phyloP scores from a whole-genome alignment of 2,888 invertebrate genomes.

The Heteromyza rotundicornis region DNA sequence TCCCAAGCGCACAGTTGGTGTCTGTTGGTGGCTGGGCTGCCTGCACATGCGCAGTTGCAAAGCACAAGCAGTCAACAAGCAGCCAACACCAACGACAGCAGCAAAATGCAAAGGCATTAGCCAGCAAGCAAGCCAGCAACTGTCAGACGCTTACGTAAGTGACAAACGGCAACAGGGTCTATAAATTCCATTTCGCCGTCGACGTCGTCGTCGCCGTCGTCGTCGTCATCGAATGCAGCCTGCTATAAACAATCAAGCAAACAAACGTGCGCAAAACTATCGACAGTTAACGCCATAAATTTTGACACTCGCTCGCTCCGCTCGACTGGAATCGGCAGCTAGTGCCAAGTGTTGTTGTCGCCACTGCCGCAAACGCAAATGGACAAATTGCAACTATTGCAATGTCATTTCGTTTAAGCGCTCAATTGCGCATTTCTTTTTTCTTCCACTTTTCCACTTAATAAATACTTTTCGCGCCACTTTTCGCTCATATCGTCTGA shows the following conservation, averaged over 20 bases:
- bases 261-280: conserved; percentile 42
- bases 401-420: not conserved
- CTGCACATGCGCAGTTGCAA: not conserved
- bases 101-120: not conserved
- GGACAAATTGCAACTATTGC: conserved; percentile 1
- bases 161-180: conserved; percentile 28
- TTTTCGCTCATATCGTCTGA: not conserved
- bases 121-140: not conserved
- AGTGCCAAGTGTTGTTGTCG: not conserved
- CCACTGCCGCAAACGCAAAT: not conserved
- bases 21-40: not conserved
- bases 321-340: conserved; percentile 36
- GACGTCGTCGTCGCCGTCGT: too few species aligned
- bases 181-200: conserved; percentile 25
- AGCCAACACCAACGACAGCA: not conserved
- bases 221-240: conserved; percentile 1
- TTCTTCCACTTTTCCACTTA: not conserved
- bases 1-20: not conserved
- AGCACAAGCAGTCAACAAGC: not conserved
- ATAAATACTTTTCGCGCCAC: conserved; percentile 2
- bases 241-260: not conserved
- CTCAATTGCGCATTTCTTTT: not conserved
- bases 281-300: conserved; percentile 54
- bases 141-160: conserved; percentile 27
- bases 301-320: conserved; percentile 44